Evolutionary conservation across 2,113 vertebrate genomes (phyloP), one percentile per base, ranked within the genome.

Genomic region (Malurus melanocephalus): DNA sequence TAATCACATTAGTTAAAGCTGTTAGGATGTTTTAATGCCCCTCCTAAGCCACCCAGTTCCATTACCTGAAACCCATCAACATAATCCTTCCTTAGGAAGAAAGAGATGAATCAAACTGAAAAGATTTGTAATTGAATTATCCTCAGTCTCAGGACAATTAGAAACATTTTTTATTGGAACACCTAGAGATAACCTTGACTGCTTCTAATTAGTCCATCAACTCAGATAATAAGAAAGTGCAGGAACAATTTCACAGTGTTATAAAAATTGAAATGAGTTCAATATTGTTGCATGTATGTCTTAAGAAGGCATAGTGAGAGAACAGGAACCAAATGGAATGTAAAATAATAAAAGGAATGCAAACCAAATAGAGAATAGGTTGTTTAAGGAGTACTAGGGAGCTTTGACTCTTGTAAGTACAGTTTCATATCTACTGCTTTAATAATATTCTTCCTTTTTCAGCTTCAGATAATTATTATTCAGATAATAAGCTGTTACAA

Each of bases 1-100:
- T 98, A 98, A 99, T 98, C 98, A 98, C 97, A 98, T 98, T 98
- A 98, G 95, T 96, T 97, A 96, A 98, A 98, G 97, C 97, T 96
- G 94, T 97, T 97, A 98, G 96, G 97, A 97, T 98, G 96, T 97
- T 98, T 97, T 97, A 98, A 97, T 97, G 97, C 96, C 94, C 93
- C 94, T 96, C 95, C 95, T 98, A 98, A 99, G 97, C 97, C 97
- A 98, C 92, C 90, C 96, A 96, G 95, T 97, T 97, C 96, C 95
- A 97, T 98, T 98, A 98, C 98, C 97, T 98, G 97, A 98, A 97
- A 97, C 90, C 81, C 97, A 97, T 97, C 95, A 97, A 96, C 74
- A 88, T 98, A 98, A 99, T 98, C 98, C 97, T 95, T 95, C 81
- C 86, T 96, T 96, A 97, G 82, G 91, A 97, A 97, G 95, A 95